Conservation (phyloP, 2,888 invertebrate species). For the Thereva nobilitata region DNA sequence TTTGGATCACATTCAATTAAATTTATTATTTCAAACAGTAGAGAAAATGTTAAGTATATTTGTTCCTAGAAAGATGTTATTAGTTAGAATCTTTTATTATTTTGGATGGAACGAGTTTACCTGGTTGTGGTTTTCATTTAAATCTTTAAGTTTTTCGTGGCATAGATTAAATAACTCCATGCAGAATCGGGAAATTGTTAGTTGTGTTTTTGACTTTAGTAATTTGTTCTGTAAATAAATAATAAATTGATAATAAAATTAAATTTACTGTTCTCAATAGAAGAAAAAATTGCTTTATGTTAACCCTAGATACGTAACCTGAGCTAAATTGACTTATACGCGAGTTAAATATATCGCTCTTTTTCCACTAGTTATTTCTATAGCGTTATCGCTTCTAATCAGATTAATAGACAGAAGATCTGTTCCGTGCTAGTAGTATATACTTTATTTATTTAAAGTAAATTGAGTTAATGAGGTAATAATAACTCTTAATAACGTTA, state of each 20-base stretch:
- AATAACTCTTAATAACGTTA: too few relatives aligned
- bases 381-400: too few relatives aligned
- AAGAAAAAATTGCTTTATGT: background rate
- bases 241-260: background rate
- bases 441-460: too few relatives aligned
- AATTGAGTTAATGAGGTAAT: too few relatives aligned
- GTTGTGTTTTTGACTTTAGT: constrained; percentile 30
- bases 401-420: too few relatives aligned
- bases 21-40: constrained; percentile 42
- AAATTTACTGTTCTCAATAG: background rate
- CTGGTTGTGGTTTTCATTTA: constrained; percentile 17
- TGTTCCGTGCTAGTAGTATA: too few relatives aligned
- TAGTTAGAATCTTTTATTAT: background rate
- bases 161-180: constrained; percentile 36
- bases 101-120: constrained; percentile 10
- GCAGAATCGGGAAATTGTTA: constrained; percentile 35
- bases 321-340: too few relatives aligned
- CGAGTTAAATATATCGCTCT: too few relatives aligned
- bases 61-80: constrained; percentile 21
- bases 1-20: constrained; percentile 34
- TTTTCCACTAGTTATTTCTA: too few relatives aligned
- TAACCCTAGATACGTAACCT: too few relatives aligned
- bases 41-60: constrained; percentile 20
- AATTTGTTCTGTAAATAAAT: constrained; percentile 30
- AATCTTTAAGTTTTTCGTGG: constrained; percentile 35